These are phyloP conservation scores for Lycaena phlaeas DNA, from an alignment of 2,888 invertebrate genomes.

Conservation along the genomic window DNA sequence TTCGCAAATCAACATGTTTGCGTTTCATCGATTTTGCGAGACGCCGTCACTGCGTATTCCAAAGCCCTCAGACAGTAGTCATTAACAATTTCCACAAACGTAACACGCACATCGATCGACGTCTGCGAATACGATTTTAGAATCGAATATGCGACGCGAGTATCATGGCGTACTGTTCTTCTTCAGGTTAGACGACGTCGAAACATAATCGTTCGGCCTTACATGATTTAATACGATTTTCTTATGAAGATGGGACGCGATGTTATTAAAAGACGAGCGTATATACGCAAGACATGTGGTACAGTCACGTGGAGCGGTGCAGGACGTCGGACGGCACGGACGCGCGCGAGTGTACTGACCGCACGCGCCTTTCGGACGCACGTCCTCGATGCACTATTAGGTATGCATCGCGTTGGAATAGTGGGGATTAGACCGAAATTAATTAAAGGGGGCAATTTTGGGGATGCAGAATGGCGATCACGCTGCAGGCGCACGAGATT, in stretches of 20 bases:
- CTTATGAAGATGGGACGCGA: background rate
- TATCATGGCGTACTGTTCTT: background rate
- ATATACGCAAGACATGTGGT: too few relatives aligned
- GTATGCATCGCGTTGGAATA: constrained; percentile 48
- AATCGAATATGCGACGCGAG: background rate
- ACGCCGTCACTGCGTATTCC: constrained; percentile 23
- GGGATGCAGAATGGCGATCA: background rate
- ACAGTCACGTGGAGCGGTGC: constrained; percentile 29
- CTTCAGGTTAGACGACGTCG: background rate
- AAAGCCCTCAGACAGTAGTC: constrained; percentile 15
- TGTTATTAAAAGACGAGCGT: background rate
- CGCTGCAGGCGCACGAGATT: background rate
- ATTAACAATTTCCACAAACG: constrained; percentile 2
- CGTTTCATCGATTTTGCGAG: constrained; percentile 58
- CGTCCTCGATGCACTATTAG: constrained; percentile 35
- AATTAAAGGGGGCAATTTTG: constrained; percentile 17
- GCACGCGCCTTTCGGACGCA: constrained; percentile 44
- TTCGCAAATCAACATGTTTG: constrained; percentile 66
- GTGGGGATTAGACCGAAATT: constrained; percentile 37
- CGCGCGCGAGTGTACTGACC: constrained; percentile 66
- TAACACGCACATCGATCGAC: background rate
- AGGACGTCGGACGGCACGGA: constrained; percentile 46
- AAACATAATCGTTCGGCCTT: background rate
- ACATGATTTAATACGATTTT: background rate
- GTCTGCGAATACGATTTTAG: constrained; percentile 32